Base-by-base conservation (phyloP, 2,797 vertebrate species). In the Tapera naevia region DNA sequence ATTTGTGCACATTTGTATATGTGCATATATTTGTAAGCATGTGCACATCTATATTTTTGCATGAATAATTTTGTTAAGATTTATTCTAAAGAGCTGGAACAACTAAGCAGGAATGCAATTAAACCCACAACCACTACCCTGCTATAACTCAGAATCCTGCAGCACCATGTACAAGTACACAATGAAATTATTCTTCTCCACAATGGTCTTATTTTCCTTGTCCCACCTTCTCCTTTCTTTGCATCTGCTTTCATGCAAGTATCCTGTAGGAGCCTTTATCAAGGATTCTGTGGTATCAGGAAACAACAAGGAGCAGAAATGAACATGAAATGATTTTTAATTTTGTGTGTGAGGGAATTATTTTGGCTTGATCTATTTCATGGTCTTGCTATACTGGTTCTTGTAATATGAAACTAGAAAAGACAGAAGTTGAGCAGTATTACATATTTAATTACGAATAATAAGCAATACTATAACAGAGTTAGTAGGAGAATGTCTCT, bases 341-440 rank as follows among this genome's bases (percentile, higher is more conserved):
- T 37, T n/a, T 35, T 45, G 17, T 43, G 21, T 33, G 27, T 1
- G 23, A 54, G 54, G 76, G 28, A 92, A 92, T 79, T 91, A 86
- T 75, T 96, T 94, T 86, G n/a, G 43, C 43, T 86, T 86, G 10
- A 75, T 43, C 45, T 91, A 39, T 88, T 89, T 92, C 62, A 83
- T 1, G 1, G 74, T 64, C 78, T 73, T 88, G 86, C 48, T 90
- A 37, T 70, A 60, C 16, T 75, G 51, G 23, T 75, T 86, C 62
- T 94, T 62, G 30, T 61, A 94, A 84, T 50, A 75, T 13, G 24
- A 80, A 94, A 83, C 82, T 74, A 86, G 32, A 80, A 89, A 88
- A 33, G 17, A 69, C 1, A 88, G 50, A 91, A 84, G 46, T 7
- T 66, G 71, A 86, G 35, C 60, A 62, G 35, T 37, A 43, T 39